Percentiles rank a stretch among this genome's conserved stretches.
Evolutionary conservation across 2,888 invertebrate genomes (phyloP).

Genomic region (Agrilus biguttatus): DNA sequence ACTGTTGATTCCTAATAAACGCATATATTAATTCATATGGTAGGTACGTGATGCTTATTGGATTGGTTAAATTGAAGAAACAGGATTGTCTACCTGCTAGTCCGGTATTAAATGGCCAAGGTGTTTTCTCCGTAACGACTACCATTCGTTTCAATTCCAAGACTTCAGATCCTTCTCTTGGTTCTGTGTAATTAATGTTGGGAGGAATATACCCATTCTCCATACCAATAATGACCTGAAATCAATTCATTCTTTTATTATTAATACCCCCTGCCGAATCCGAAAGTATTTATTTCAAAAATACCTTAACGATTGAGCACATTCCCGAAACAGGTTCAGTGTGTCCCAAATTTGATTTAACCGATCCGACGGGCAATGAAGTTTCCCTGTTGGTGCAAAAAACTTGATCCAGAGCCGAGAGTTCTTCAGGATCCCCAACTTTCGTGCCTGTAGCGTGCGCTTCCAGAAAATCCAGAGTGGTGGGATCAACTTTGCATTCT

Average conservation of each 20-base stretch:
- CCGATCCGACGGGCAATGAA: conserved; percentile 73
- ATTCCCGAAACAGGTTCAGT: conserved; percentile 76
- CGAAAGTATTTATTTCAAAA: neutral
- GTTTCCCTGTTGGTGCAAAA: conserved; percentile 61
- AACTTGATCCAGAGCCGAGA: conserved; percentile 65
- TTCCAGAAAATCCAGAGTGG: conserved; percentile 62
- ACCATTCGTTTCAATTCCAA: conserved; percentile 45
- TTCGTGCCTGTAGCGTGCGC: conserved; percentile 75
- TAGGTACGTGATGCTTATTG: conserved; percentile 3
- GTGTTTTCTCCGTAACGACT: conserved; percentile 59
- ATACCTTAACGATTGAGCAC: conserved; percentile 67
- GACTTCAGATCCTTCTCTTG: conserved; percentile 39
- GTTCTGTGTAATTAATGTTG: conserved; percentile 57
- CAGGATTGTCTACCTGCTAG: too few relatives aligned
- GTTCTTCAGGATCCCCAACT: conserved; percentile 87
- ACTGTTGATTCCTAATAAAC: conserved; percentile 66
- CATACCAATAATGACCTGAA: conserved; percentile 51
- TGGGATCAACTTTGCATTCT: conserved; percentile 56
- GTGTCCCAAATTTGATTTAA: conserved; percentile 91
- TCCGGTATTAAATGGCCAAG: conserved; percentile 32
- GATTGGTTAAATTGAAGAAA: neutral
- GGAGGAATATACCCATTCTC: conserved; percentile 69
- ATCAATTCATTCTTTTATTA: neutral
- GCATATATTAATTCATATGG: too few relatives aligned
- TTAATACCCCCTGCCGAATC: too few relatives aligned